Evolutionary conservation across 92 coral and sea anemone species (phyloP).

Genomic region (Ricordea florida): DNA sequence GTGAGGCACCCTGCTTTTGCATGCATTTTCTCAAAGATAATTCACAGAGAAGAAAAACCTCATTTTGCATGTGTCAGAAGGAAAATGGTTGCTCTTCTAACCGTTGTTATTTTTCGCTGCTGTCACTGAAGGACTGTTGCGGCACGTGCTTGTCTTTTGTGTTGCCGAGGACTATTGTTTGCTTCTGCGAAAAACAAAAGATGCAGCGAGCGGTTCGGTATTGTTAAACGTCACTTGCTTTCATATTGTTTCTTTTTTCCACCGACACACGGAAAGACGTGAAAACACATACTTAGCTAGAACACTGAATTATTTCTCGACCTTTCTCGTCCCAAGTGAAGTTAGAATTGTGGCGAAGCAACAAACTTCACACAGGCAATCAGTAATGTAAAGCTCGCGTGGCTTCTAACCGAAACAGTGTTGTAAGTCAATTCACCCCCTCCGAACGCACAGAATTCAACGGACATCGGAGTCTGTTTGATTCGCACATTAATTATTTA

Average conservation of each 20-base stretch:
- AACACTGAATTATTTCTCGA: not conserved
- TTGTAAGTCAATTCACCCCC: not conserved
- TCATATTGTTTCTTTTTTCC: too few relatives aligned
- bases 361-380: too few relatives aligned
- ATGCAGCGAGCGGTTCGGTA: not conserved
- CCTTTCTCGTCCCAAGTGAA: not conserved
- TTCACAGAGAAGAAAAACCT: too few relatives aligned
- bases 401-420: too few relatives aligned
- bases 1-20: too few relatives aligned
- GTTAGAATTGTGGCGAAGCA: not conserved
- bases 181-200: slow-evolving; percentile 14
- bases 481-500: slow-evolving; percentile 10
- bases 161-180: slow-evolving; percentile 13
- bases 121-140: not conserved
- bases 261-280: not conserved
- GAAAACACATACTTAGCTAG: not conserved
- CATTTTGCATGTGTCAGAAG: too few relatives aligned
- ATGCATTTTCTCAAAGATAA: too few relatives aligned
- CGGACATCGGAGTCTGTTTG: not conserved
- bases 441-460: not conserved
- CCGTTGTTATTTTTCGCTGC: not conserved
- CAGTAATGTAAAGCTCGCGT: too few relatives aligned
- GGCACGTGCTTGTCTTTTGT: slow-evolving; percentile 54
- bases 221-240: too few relatives aligned
- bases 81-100: too few relatives aligned